Evolutionary conservation across 2,888 invertebrate species (phyloP).

Genomic region (Troides aeacus): DNA sequence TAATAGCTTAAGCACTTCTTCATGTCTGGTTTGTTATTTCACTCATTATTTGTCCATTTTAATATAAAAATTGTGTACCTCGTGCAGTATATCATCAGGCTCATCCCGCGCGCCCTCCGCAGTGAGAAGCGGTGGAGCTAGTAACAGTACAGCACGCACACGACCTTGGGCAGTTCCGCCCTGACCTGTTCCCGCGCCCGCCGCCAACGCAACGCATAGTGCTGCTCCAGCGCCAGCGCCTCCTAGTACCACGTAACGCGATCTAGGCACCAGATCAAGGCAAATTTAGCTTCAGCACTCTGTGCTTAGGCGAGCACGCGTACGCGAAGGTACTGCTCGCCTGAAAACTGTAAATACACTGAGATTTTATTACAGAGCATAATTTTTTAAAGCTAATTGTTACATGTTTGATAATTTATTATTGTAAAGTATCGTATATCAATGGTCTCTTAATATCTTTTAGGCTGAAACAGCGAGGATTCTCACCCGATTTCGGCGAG

Average conservation of each 20-base stretch:
- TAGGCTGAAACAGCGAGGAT: background rate
- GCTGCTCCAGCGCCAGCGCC: conserved; percentile 50
- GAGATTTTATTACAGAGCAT: too few relatives aligned
- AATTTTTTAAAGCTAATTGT: too few relatives aligned
- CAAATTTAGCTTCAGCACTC: too few relatives aligned
- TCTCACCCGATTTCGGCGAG: conserved; percentile 53
- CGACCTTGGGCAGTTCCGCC: conserved; percentile 48
- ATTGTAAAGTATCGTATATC: too few relatives aligned
- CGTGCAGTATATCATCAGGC: conserved; percentile 82
- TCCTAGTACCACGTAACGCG: conserved; percentile 42
- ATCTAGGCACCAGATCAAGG: conserved; percentile 24
- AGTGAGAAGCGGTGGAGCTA: conserved; percentile 84
- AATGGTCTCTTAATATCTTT: too few relatives aligned
- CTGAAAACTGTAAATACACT: too few relatives aligned
- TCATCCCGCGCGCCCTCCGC: conserved; percentile 83
- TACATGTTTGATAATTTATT: too few relatives aligned
- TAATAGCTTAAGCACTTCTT: too few relatives aligned
- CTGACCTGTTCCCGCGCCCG: conserved; percentile 35
- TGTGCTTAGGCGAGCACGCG: too few relatives aligned
- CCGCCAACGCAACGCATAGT: conserved; percentile 39
- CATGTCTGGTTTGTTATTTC: too few relatives aligned
- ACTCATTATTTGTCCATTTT: too few relatives aligned
- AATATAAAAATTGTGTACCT: conserved; percentile 27
- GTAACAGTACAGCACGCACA: conserved; percentile 80
- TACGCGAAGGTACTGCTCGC: too few relatives aligned